Base-by-base conservation (phyloP, 2,888 invertebrate species). In the Arge pagana region DNA sequence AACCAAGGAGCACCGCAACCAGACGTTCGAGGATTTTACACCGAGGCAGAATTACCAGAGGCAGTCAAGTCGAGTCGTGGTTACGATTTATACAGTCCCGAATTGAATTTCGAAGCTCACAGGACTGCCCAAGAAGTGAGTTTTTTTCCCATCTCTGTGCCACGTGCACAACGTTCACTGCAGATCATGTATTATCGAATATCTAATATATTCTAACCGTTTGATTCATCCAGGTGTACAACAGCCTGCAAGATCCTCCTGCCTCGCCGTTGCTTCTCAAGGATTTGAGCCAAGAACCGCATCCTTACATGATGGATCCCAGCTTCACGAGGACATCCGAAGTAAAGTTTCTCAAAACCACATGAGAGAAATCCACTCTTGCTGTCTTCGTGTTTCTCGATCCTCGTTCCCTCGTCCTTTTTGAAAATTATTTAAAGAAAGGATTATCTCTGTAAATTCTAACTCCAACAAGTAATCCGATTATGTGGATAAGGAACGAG, bases 271-370 rank as follows among this genome's bases (percentile, higher is more conserved):
- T 74, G 18, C 59, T 73, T 26, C 56, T 73, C 5, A 68, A 72
- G 37, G 71, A 74, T 35, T 58, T 67, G 23, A 68, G 60, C 53
- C 70, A 71, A 33, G 70, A 70, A 21, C 61, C 66, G 18, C 66
- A 68, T 55, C 63, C 55, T 39, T 73, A 68, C 40, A 63, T 68
- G 54, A 57, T 66, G 21, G 76, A 76, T 55, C 73, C 76, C 2
- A 74, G 74, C 48, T 74, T 76, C 33, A 73, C 71, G 3, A 69
- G 76, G 53, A 76, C 75, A 8, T 76, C 76, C 0, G 75, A 76
- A 66, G 75, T 75, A 64, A n/a, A n/a, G n/a, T n/a, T n/a, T n/a
- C n/a, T n/a, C n/a, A n/a, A n/a, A n/a, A n/a, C n/a, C n/a, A n/a
- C n/a, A n/a, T n/a, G n/a, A n/a, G n/a, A n/a, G n/a, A n/a, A n/a